Conservation (phyloP, 1,140 invertebrate species). For the Pristionchus pacificus region DNA sequence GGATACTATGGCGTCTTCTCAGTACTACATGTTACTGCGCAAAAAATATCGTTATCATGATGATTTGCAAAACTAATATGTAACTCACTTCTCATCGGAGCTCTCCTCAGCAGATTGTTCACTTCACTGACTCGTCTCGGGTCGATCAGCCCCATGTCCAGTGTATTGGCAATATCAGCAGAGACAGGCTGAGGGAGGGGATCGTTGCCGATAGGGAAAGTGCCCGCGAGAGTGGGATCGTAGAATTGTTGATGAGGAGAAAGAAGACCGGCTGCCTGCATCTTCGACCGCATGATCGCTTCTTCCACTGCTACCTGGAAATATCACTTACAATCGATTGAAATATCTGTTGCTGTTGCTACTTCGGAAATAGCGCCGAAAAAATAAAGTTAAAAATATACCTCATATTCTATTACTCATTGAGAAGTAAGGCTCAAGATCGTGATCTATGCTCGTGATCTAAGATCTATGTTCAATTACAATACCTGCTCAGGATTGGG, state of each 20-base stretch:
- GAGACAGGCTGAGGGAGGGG: background rate
- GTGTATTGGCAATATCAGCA: slow-evolving; percentile 14
- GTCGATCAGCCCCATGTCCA: slow-evolving; percentile 21
- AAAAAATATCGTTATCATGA: slow-evolving; percentile 1
- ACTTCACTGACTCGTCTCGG: slow-evolving; percentile 20
- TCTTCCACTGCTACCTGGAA: slow-evolving; percentile 11
- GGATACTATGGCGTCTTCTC: too few species aligned
- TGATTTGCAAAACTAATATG: background rate
- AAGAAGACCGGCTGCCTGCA: background rate
- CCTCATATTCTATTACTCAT: too few species aligned
- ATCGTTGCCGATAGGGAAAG: background rate
- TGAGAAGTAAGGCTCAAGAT: too few species aligned
- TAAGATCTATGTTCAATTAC: too few species aligned
- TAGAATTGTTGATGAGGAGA: background rate
- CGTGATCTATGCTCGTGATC: too few species aligned
- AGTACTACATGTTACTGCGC: too few species aligned
- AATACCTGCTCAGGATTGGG: background rate
- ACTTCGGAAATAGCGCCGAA: too few species aligned
- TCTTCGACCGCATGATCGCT: slow-evolving; percentile 5
- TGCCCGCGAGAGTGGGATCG: background rate
- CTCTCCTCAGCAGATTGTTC: slow-evolving; percentile 19
- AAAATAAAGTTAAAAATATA: too few species aligned
- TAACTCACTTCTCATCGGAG: slow-evolving; percentile 1
- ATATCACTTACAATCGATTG: background rate
- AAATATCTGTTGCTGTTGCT: too few species aligned